phyloP scores from a whole-genome alignment of 2,113 vertebrate genomes.

The Drymodes brunneopygia region DNA sequence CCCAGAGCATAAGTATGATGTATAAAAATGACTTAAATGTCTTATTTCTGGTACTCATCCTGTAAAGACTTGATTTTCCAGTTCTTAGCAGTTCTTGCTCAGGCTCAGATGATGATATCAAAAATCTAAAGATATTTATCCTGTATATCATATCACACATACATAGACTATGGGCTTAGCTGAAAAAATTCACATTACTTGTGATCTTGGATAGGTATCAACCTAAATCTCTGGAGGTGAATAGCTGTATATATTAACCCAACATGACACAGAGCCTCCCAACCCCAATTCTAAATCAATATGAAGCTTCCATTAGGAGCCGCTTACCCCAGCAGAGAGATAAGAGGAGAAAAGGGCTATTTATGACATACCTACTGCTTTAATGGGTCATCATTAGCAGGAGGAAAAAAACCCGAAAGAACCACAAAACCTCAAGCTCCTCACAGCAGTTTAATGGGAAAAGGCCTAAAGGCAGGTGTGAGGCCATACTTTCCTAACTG shows the following conservation, averaged over 20 bases:
- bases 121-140: background rate
- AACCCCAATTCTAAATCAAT: constrained; percentile 31
- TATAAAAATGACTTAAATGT: background rate
- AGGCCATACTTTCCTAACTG: background rate
- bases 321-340: background rate
- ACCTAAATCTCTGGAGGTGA: background rate
- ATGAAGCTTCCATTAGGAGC: constrained; percentile 34
- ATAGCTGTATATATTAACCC: constrained; percentile 7
- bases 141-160: background rate
- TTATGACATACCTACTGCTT: constrained; percentile 19
- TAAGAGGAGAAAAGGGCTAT: constrained; percentile 1
- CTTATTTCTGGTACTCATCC: background rate
- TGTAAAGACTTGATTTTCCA: background rate
- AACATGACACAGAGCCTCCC: constrained; percentile 12
- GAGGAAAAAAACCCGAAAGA: accelerated
- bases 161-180: background rate
- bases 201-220: background rate
- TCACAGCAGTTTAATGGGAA: background rate
- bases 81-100: background rate
- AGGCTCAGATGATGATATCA: background rate
- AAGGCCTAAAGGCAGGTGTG: background rate
- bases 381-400: background rate
- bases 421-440: background rate
- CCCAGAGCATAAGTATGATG: background rate
- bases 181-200: background rate